These are phyloP conservation scores for Corvus moneduloides DNA, from an alignment of 2,113 vertebrate species.

Conservation along the genomic window DNA sequence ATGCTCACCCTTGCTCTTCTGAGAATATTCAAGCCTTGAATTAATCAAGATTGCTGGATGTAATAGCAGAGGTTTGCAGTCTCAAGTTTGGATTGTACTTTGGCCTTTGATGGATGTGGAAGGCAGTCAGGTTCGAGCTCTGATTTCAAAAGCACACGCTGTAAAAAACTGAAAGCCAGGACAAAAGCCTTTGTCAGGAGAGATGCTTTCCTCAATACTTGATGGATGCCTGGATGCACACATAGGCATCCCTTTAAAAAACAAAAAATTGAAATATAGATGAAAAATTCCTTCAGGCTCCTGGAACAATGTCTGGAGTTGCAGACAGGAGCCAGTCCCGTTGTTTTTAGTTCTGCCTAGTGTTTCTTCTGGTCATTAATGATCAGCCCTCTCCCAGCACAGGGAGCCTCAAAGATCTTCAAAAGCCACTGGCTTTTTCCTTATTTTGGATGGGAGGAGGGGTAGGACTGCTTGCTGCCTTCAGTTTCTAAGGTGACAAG, in stretches of 20 bases:
- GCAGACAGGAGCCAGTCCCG: not conserved
- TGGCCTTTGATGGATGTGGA: not conserved
- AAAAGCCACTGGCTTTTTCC: not conserved
- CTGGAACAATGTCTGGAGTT: not conserved
- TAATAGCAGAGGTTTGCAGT: not conserved
- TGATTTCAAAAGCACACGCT: not conserved
- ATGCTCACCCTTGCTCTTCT: not conserved
- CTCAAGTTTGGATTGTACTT: not conserved
- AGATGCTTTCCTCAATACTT: not conserved
- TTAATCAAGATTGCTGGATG: not conserved
- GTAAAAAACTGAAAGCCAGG: not conserved
- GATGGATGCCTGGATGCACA: not conserved
- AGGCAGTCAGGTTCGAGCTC: not conserved
- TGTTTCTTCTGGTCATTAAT: not conserved
- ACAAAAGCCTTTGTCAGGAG: not conserved
- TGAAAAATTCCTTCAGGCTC: not conserved
- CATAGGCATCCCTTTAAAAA: not conserved
- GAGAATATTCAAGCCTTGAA: not conserved
- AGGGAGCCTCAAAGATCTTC: not conserved
- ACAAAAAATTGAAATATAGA: not conserved
- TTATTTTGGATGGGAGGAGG: not conserved
- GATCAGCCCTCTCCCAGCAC: not conserved
- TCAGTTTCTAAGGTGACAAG: not conserved
- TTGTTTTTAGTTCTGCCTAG: not conserved
- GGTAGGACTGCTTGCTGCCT: not conserved